A percentile compares a stretch with the other conserved stretches of the same genome.
Evolutionary conservation across 2,113 vertebrate species (phyloP).

Genomic region (Rhinogobius similis): DNA sequence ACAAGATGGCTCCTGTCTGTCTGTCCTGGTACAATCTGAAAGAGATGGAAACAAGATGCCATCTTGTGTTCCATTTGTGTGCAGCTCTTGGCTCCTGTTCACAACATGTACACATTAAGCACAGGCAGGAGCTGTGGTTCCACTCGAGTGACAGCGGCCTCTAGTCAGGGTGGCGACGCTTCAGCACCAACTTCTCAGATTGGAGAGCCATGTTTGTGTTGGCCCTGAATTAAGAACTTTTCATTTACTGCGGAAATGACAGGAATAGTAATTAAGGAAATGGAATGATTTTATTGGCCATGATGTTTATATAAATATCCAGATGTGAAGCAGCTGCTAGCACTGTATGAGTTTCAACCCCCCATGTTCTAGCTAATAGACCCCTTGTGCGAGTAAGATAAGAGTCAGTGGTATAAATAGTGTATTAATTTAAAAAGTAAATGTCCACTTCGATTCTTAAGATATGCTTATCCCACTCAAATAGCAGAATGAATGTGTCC

Average conservation of each 20-base stretch:
- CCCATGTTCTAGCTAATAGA: constrained; percentile 48
- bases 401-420: constrained; percentile 26
- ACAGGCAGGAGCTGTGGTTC: constrained; percentile 64
- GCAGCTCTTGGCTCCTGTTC: constrained; percentile 40
- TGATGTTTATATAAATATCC: constrained; percentile 83
- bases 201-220: constrained; percentile 75
- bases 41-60: constrained; percentile 59
- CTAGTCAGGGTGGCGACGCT: constrained; percentile 64
- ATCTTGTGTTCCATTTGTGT: constrained; percentile 65
- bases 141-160: constrained; percentile 65
- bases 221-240: constrained; percentile 78
- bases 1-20: constrained; percentile 54
- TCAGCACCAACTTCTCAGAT: constrained; percentile 60
- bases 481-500: constrained; percentile 55
- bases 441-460: constrained; percentile 49
- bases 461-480: constrained; percentile 22
- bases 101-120: constrained; percentile 20
- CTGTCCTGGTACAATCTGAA: constrained; percentile 57
- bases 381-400: constrained; percentile 63
- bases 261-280: constrained; percentile 87
- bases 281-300: constrained; percentile 83
- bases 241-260: constrained; percentile 85
- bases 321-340: constrained; percentile 86
- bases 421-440: constrained; percentile 33
- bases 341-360: constrained; percentile 65